A percentile compares a stretch with the other conserved stretches of the same genome.
Evolutionary conservation across 2,888 invertebrate genomes (phyloP).

Genomic region (Ochropacha duplaris): DNA sequence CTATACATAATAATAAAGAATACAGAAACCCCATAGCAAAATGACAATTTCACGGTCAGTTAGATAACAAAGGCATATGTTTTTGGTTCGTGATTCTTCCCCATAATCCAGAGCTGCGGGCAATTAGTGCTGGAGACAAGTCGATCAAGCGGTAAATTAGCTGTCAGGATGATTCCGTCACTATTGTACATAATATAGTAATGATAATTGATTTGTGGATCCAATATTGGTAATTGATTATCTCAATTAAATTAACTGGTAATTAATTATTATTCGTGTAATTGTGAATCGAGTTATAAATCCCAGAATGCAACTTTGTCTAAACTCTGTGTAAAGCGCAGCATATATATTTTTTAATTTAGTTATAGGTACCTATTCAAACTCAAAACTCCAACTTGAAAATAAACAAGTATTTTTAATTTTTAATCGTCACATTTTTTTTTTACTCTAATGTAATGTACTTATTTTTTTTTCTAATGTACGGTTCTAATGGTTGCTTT

Average conservation of each 20-base stretch:
- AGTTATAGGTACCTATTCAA: too few relatives aligned
- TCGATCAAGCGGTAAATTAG: slow-evolving; percentile 59
- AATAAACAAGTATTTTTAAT: too few relatives aligned
- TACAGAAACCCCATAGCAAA: slow-evolving; percentile 12
- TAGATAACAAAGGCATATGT: slow-evolving; percentile 32
- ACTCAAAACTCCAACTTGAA: too few relatives aligned
- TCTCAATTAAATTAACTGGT: slow-evolving; percentile 26
- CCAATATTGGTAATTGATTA: not conserved
- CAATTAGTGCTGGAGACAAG: slow-evolving; percentile 63
- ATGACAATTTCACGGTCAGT: slow-evolving; percentile 53
- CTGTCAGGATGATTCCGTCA: slow-evolving; percentile 21
- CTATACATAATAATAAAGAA: too few relatives aligned
- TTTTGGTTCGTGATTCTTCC: slow-evolving; percentile 35
- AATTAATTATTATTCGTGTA: slow-evolving; percentile 22
- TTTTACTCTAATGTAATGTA: too few relatives aligned
- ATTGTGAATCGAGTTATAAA: slow-evolving; percentile 2
- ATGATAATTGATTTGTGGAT: not conserved
- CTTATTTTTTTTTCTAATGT: too few relatives aligned
- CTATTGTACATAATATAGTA: not conserved
- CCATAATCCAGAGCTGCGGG: slow-evolving; percentile 37
- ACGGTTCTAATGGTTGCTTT: too few relatives aligned
- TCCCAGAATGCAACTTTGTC: too few relatives aligned
- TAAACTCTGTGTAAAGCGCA: too few relatives aligned
- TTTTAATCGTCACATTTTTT: too few relatives aligned
- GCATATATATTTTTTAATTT: too few relatives aligned